These are phyloP conservation scores for Palythoa grandis DNA, from an alignment of 92 coral and sea anemone genomes.

Conservation along the genomic window DNA sequence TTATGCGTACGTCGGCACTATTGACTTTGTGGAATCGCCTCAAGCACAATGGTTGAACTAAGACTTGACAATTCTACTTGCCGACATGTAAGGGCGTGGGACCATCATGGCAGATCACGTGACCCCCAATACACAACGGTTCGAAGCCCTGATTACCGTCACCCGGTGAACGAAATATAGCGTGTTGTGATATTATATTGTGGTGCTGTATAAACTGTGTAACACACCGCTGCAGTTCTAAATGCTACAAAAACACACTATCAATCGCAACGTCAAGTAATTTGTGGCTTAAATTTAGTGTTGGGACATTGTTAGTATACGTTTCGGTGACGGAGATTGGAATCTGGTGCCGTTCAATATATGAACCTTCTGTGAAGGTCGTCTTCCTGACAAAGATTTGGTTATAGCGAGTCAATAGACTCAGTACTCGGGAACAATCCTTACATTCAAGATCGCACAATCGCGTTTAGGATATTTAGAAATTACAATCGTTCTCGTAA, in stretches of 20 bases:
- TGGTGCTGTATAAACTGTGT: not conserved
- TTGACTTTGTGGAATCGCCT: not conserved
- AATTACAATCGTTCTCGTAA: no score
- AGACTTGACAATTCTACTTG: not conserved
- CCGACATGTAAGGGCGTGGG: not conserved
- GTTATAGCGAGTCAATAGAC: not conserved
- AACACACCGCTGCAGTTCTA: not conserved
- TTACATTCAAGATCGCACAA: not conserved
- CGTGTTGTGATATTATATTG: no score
- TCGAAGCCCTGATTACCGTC: not conserved
- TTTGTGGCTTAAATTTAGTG: not conserved
- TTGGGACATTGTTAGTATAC: not conserved
- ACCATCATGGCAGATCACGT: not conserved
- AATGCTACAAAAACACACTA: not conserved
- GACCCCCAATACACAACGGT: not conserved
- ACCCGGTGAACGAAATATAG: no score
- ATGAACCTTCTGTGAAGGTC: not conserved
- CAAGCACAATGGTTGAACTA: not conserved
- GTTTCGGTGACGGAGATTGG: not conserved
- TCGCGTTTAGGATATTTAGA: not conserved
- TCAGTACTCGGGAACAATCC: not conserved
- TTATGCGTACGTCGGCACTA: not conserved
- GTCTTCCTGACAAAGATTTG: not conserved
- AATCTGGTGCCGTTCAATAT: not conserved
- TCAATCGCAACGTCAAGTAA: not conserved